Percentiles rank a stretch among this genome's conserved stretches.
Evolutionary conservation across 2,888 invertebrate species (phyloP).

Genomic region (Hofmannophila pseudospretella): DNA sequence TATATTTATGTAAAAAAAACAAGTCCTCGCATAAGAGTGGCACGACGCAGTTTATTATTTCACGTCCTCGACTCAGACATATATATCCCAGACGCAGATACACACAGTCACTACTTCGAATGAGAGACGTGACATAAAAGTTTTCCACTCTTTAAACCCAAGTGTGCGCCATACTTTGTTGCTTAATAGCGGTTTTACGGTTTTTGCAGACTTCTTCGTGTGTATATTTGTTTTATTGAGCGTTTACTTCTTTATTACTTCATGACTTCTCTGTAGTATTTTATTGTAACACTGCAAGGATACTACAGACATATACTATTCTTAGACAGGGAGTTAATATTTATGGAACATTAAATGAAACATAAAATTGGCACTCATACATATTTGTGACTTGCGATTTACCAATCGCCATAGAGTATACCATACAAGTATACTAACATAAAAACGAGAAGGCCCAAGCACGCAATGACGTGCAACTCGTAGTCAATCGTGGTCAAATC

Average conservation of each 20-base stretch:
- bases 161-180: slow-evolving; percentile 23
- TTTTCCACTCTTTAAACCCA: slow-evolving; percentile 29
- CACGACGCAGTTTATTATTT: slow-evolving; percentile 39
- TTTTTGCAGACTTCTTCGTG: slow-evolving; percentile 5
- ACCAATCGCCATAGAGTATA: too few species aligned
- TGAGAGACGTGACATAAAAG: slow-evolving; percentile 34
- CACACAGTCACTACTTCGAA: slow-evolving; percentile 18
- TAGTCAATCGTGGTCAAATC: too few species aligned
- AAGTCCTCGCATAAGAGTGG: slow-evolving; percentile 17
- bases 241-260: slow-evolving; percentile 8
- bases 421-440: too few species aligned
- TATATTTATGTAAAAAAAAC: slow-evolving; percentile 37
- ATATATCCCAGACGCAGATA: slow-evolving; percentile 18
- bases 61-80: slow-evolving; percentile 23
- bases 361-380: too few species aligned
- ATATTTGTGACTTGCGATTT: too few species aligned
- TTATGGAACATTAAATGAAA: too few species aligned
- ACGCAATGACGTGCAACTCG: too few species aligned
- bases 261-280: slow-evolving; percentile 1
- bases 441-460: too few species aligned
- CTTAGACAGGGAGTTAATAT: too few species aligned
- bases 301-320: too few species aligned
- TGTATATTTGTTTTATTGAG: slow-evolving; percentile 11
- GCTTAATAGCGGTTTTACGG: slow-evolving; percentile 12
- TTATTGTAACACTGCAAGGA: too few species aligned